Percentiles rank a stretch among this genome's conserved stretches.
Evolutionary conservation across 2,113 vertebrate species (phyloP).

Genomic region (Ptilorrhoa leucosticta): DNA sequence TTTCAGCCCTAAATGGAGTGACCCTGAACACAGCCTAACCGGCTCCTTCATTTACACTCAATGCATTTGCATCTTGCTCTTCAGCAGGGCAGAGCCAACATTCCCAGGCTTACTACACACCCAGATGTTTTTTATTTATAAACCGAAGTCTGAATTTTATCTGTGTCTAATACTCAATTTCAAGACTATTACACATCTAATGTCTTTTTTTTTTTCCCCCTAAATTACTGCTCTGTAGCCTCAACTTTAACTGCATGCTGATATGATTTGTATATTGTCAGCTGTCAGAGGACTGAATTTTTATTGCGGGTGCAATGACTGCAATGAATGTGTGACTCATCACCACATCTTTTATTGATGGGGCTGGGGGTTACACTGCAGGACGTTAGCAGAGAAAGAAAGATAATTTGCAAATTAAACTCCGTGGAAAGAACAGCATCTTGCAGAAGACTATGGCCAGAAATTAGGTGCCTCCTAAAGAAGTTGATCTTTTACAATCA

Average conservation of each 20-base stretch:
- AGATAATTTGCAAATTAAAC: conserved; percentile 41
- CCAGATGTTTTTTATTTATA: background rate
- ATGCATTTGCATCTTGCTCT: background rate
- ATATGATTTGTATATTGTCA: conserved; percentile 37
- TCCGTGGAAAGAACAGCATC: background rate
- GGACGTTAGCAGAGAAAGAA: conserved; percentile 21
- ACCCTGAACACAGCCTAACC: background rate
- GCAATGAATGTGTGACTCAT: conserved; percentile 34
- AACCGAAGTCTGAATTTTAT: background rate
- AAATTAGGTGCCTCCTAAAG: background rate
- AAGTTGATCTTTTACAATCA: background rate
- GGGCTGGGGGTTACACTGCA: conserved; percentile 7
- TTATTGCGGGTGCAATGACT: background rate
- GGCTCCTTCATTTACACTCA: background rate
- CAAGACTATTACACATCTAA: background rate
- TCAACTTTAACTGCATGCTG: background rate
- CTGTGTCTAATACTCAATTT: background rate
- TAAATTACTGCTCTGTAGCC: background rate
- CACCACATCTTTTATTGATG: conserved; percentile 57
- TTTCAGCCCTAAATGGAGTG: background rate
- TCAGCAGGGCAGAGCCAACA: background rate
- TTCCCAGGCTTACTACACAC: background rate
- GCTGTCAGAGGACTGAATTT: background rate
- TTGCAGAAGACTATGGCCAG: background rate
- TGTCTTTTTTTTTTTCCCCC: background rate